A percentile compares a stretch with the other conserved stretches of the same genome.
phyloP scores from a whole-genome alignment of 2,113 vertebrate genomes.

The Mesembrinibis cayennensis region DNA sequence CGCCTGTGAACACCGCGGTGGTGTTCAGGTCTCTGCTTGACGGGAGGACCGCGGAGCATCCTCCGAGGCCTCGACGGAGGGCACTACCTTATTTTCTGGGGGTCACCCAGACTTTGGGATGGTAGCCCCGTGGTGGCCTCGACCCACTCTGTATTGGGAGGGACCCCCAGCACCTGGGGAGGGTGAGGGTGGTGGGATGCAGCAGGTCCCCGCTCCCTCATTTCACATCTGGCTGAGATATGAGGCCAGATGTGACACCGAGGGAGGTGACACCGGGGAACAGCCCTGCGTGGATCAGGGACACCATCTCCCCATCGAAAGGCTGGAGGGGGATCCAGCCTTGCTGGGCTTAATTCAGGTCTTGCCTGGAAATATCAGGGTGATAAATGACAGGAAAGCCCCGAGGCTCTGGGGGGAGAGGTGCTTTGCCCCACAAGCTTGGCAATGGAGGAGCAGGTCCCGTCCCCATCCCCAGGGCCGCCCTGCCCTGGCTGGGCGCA shows the following conservation, averaged over 20 bases:
- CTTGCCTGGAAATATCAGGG: neutral
- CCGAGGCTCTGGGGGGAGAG: neutral
- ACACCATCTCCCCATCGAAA: fast-evolving
- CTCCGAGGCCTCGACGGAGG: fast-evolving
- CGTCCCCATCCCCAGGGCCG: neutral
- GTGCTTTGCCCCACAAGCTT: neutral
- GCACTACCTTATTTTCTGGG: fast-evolving
- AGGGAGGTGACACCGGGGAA: neutral
- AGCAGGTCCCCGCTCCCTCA: neutral
- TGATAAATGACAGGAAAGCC: neutral
- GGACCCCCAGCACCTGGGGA: neutral
- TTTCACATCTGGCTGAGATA: neutral
- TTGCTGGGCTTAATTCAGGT: neutral
- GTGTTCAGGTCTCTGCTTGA: neutral
- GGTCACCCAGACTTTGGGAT: neutral
- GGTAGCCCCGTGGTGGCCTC: fast-evolving
- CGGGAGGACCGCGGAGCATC: neutral
- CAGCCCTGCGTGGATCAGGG: fast-evolving
- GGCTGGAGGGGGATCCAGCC: fast-evolving
- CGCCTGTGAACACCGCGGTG: neutral
- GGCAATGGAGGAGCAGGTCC: neutral
- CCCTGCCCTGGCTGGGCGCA: neutral
- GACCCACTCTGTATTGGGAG: fast-evolving
- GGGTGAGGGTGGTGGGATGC: neutral
- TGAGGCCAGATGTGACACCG: neutral